phyloP scores from a whole-genome alignment of 2,888 invertebrate genomes.

The Drosophila birchii region DNA sequence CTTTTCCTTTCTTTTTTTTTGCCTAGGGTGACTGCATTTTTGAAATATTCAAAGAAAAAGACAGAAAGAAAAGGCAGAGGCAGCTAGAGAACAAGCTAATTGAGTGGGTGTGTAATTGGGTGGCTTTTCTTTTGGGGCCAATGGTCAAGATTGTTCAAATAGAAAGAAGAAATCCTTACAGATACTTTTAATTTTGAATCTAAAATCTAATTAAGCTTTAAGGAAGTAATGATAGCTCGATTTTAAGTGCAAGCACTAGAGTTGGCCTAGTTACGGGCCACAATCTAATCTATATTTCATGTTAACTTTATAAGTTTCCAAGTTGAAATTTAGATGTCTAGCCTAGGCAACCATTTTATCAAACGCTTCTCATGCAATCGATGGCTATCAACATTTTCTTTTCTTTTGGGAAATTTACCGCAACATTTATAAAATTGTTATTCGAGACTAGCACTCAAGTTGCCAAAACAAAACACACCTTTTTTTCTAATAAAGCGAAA shows the following conservation, averaged over 20 bases:
- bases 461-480: constrained; percentile 35
- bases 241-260: neutral
- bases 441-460: constrained; percentile 1
- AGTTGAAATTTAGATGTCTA: neutral
- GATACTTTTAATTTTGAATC: neutral
- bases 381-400: constrained; percentile 11
- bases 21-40: constrained; percentile 58
- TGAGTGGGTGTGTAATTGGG: constrained; percentile 29
- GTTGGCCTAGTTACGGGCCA: neutral
- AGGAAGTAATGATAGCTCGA: neutral
- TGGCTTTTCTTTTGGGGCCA: constrained; percentile 11
- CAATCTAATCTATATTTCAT: constrained; percentile 6
- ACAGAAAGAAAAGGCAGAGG: constrained; percentile 11
- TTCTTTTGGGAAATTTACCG: constrained; percentile 10
- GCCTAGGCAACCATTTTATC: constrained; percentile 9
- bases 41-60: constrained; percentile 64
- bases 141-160: constrained; percentile 16
- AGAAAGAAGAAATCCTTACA: neutral
- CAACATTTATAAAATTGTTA: constrained; percentile 23
- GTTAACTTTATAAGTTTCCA: neutral
- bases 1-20: constrained; percentile 1
- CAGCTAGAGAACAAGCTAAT: constrained; percentile 2
- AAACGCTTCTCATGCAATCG: constrained; percentile 1
- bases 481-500: constrained; percentile 38
- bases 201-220: neutral